phyloP scores from a whole-genome alignment of 1,140 invertebrate genomes.

The Camponotus floridanus region DNA sequence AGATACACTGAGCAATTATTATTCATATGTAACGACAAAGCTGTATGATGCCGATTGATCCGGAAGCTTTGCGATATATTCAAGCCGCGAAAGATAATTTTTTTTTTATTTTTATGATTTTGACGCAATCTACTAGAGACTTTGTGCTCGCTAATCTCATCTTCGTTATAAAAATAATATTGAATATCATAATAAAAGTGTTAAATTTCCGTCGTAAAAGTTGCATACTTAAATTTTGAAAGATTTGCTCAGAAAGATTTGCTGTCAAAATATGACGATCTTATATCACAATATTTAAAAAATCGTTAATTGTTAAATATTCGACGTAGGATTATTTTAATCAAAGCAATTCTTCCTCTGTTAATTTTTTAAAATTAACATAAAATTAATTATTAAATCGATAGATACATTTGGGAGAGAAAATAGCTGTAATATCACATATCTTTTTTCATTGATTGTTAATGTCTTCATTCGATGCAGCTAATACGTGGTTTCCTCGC shows the following conservation, averaged over 20 bases:
- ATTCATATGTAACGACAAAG: neutral
- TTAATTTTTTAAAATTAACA: neutral
- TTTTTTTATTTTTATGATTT: slow-evolving; percentile 2
- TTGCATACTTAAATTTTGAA: neutral
- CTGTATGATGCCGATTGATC: neutral
- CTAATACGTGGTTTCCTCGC: neutral
- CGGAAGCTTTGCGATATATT: neutral
- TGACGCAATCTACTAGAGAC: neutral
- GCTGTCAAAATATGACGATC: neutral
- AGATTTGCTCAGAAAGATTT: too few relatives aligned
- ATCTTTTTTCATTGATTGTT: neutral
- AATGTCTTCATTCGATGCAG: slow-evolving; percentile 21
- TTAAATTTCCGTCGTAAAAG: neutral
- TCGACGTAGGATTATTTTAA: neutral
- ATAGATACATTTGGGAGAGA: neutral
- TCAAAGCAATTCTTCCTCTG: neutral
- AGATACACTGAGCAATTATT: slow-evolving; percentile 54
- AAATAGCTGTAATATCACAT: neutral
- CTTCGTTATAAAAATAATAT: neutral
- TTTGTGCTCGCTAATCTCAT: neutral
- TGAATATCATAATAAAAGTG: neutral
- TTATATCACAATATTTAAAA: neutral
- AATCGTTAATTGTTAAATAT: slow-evolving; percentile 2
- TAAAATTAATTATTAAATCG: neutral
- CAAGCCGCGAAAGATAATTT: neutral